Percentiles rank a stretch among this genome's conserved stretches.
These are phyloP conservation scores for Cavia aperea DNA, from an alignment of 2,113 vertebrate species.

Conservation along the genomic window DNA sequence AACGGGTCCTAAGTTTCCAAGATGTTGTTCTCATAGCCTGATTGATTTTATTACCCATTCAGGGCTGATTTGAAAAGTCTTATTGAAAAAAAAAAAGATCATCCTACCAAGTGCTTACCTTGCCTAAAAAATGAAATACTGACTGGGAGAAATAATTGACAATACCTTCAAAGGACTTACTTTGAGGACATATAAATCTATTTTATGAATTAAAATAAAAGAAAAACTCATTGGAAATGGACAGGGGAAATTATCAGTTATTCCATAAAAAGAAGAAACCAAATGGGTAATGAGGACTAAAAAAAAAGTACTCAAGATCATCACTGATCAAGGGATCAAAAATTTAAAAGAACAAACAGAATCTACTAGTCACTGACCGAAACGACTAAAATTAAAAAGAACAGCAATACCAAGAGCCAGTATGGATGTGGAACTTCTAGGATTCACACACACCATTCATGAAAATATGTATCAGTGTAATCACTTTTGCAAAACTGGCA, in stretches of 20 bases:
- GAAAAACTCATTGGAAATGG: not conserved
- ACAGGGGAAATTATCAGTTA: not conserved
- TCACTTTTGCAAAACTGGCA: not conserved
- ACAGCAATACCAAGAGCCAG: not conserved
- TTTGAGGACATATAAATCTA: not conserved
- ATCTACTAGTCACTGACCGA: not conserved
- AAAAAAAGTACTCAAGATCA: not conserved
- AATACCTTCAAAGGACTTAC: not conserved
- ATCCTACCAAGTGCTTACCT: not conserved
- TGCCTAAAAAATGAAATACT: slow-evolving; percentile 1
- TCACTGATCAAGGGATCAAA: not conserved
- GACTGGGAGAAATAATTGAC: not conserved
- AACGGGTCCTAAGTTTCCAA: not conserved
- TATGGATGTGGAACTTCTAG: not conserved
- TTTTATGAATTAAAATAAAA: slow-evolving; percentile 27
- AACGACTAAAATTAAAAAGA: not conserved
- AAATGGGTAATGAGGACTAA: not conserved
- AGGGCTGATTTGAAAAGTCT: not conserved
- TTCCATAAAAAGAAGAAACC: not conserved
- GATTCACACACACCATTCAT: fast-evolving
- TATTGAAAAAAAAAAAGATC: not conserved
- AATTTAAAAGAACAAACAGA: not conserved
- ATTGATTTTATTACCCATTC: not conserved
- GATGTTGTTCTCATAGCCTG: not conserved
- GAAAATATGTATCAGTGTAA: not conserved